These are phyloP conservation scores for Ephialtes manifestator DNA, from an alignment of 2,888 invertebrate genomes.

Conservation along the genomic window DNA sequence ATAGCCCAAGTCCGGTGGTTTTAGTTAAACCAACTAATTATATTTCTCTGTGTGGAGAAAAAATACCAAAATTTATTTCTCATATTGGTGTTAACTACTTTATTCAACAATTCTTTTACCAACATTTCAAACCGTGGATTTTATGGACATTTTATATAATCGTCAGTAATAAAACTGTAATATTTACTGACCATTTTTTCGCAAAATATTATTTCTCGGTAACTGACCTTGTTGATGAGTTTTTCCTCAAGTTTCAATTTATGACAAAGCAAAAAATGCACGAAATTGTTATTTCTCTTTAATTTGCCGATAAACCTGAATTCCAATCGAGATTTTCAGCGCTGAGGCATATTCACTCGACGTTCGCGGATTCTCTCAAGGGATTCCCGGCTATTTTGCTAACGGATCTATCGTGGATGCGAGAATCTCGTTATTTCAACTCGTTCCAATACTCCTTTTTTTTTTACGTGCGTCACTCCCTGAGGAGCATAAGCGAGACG, in stretches of 20 bases:
- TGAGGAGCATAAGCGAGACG: slow-evolving; percentile 32
- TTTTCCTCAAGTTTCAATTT: not conserved
- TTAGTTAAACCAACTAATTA: no score
- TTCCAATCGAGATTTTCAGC: slow-evolving; percentile 24
- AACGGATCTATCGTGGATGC: slow-evolving; percentile 65
- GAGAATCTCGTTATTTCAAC: slow-evolving; percentile 68
- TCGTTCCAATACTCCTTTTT: slow-evolving; percentile 40
- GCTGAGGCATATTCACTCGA: slow-evolving; percentile 6
- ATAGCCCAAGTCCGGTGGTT: no score
- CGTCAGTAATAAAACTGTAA: no score
- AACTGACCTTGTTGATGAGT: not conserved
- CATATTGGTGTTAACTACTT: no score
- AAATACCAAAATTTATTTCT: no score
- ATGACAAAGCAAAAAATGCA: not conserved
- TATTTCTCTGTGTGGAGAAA: no score
- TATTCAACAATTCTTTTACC: no score
- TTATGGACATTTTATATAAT: no score
- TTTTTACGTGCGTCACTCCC: slow-evolving; percentile 45
- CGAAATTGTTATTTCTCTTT: slow-evolving; percentile 7
- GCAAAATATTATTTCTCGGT: no score
- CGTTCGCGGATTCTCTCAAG: slow-evolving; percentile 30
- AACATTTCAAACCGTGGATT: no score
- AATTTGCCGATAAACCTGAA: slow-evolving; percentile 36
- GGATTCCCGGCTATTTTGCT: slow-evolving; percentile 46
- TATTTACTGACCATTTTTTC: no score